Evolutionary conservation across 2,888 invertebrate genomes (phyloP).

Genomic region (Ophion costatus): DNA sequence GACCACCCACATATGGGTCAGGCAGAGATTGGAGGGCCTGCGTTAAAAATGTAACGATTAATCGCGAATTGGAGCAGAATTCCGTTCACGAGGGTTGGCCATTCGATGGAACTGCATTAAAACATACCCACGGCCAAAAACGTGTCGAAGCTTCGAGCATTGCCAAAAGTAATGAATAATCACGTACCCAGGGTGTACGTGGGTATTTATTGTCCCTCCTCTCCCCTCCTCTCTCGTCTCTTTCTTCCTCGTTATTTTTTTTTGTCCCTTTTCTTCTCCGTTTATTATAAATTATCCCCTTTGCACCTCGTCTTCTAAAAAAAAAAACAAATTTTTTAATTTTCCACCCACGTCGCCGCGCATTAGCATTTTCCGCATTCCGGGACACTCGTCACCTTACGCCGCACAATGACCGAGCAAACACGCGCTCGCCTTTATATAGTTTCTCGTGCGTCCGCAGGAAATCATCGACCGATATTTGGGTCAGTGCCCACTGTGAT

Average conservation of each 20-base stretch:
- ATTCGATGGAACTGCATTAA: conserved; percentile 22
- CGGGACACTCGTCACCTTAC: conserved; percentile 35
- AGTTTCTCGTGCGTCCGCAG: not conserved
- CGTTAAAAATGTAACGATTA: conserved; percentile 44
- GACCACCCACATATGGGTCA: conserved; percentile 16
- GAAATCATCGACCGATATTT: conserved; percentile 46
- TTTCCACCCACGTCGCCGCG: not conserved
- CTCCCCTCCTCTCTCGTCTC: conserved; percentile 15
- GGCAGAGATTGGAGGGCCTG: conserved; percentile 14
- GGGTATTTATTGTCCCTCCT: conserved; percentile 33
- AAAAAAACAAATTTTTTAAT: not conserved
- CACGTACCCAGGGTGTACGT: conserved; percentile 27
- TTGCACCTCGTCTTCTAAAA: conserved; percentile 20
- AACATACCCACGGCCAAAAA: conserved; percentile 51
- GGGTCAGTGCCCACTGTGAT: conserved; percentile 29
- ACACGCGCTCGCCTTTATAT: conserved; percentile 19
- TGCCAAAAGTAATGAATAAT: conserved; percentile 59
- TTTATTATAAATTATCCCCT: conserved; percentile 24
- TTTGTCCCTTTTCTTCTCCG: not conserved
- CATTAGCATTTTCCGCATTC: conserved; percentile 46
- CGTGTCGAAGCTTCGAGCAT: conserved; percentile 6
- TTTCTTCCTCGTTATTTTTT: conserved; percentile 51
- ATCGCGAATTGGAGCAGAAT: conserved; percentile 12
- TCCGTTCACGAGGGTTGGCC: conserved; percentile 1
- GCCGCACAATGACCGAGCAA: conserved; percentile 29